Conservation (phyloP, 2,888 invertebrate genomes). For the Andrena flavipes region DNA sequence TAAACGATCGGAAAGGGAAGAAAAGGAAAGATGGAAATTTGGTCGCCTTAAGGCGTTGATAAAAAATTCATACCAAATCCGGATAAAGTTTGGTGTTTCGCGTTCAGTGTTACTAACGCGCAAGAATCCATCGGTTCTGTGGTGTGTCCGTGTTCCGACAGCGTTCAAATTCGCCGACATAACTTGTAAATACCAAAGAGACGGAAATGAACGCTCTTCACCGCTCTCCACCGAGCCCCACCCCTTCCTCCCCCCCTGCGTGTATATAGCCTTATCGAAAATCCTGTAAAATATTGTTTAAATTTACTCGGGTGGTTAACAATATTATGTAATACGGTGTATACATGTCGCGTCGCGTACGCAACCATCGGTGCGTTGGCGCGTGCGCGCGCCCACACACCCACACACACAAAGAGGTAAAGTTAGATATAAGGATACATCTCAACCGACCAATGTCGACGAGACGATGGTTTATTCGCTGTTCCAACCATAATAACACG, state of each 20-base stretch:
- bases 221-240: background rate
- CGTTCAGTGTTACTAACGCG: constrained; percentile 12
- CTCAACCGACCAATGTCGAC: constrained; percentile 44
- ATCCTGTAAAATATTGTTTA: constrained; percentile 69
- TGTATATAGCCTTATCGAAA: constrained; percentile 59
- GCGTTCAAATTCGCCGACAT: background rate
- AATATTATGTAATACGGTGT: constrained; percentile 16
- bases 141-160: background rate
- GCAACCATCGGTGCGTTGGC: background rate
- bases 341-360: constrained; percentile 9
- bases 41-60: background rate
- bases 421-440: constrained; percentile 41
- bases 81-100: background rate
- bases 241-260: constrained; percentile 6
- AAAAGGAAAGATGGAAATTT: no score
- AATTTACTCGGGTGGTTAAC: constrained; percentile 44
- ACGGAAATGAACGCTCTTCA: constrained; percentile 14
- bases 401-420: background rate
- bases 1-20: background rate
- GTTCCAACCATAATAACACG: background rate
- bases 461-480: constrained; percentile 28
- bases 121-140: background rate
- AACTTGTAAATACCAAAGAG: constrained; percentile 66
- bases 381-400: no score
- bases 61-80: constrained; percentile 15